Conservation (phyloP, 2,797 vertebrate genomes). For the Chromis chromis region DNA sequence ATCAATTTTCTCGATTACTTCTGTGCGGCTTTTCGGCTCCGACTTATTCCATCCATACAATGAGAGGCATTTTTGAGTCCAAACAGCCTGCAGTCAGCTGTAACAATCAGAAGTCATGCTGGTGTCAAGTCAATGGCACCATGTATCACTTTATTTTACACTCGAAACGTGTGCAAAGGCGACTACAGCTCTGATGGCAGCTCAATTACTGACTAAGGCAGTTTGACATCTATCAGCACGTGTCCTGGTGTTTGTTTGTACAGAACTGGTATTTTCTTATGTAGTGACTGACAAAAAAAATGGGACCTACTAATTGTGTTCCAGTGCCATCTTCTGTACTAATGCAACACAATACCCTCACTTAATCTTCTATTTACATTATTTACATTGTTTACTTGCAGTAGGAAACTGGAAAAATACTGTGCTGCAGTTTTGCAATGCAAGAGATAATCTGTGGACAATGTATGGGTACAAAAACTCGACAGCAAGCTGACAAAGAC, state of each 20-base stretch:
- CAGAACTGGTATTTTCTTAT: background rate
- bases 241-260: background rate
- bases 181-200: background rate
- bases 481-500: too few species aligned
- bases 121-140: conserved; percentile 3
- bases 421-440: too few species aligned
- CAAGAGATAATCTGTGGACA: too few species aligned
- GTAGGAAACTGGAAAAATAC: too few species aligned
- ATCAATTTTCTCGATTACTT: conserved; percentile 43
- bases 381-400: too few species aligned
- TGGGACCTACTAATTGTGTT: background rate
- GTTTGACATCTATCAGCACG: background rate
- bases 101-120: conserved; percentile 19
- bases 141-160: background rate
- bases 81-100: conserved; percentile 19
- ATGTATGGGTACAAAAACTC: too few species aligned
- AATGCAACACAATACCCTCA: too few species aligned
- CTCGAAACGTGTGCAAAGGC: background rate
- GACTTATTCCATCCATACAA: conserved; percentile 18
- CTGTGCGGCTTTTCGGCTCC: conserved; percentile 28
- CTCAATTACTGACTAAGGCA: background rate
- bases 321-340: too few species aligned
- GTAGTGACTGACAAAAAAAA: background rate
- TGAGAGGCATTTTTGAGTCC: conserved; percentile 12
- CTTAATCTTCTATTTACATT: too few species aligned